Evolutionary conservation across 2,797 vertebrate genomes (phyloP), one percentile per base, ranked within the genome.

Genomic region (Brotula barbata): DNA sequence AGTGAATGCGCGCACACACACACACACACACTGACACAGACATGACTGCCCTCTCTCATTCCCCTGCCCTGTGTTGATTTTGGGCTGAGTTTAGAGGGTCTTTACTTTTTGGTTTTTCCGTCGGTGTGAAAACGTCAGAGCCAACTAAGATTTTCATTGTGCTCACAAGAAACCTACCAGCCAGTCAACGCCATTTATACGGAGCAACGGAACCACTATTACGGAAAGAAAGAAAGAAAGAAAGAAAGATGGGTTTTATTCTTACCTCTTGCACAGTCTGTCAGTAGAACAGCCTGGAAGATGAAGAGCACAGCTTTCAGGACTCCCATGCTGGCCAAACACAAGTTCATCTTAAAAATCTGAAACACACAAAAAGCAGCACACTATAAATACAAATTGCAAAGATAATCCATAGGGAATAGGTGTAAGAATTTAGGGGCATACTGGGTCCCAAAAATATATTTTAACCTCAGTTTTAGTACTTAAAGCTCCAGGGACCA

Each of bases 231-330:
- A 21, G 28, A 21, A 33, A 42, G 45, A 41, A 54, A 23, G 14
- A 50, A 51, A 64, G 5, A 13, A 57, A 58, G 55, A 36, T 28
- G 2, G 5, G 25, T 56, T 28, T 47, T 14, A 51, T 31, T 42
- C 84, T 85, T 76, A 90, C 89, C 89, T 88, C 88, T 83, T 33
- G 84, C 81, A 1, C 87, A 85, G 78, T 89, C 68, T 1, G 83
- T 77, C 69, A 90, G 73, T 13, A 89, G 51, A 69, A 82, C 71
- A 20, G 79, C 80, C 74, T 88, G 75, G 36, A 84, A 75, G 78
- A 89, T 47, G 77, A 89, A 56, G 44, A 89, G 67, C 68, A 85
- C 44, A 54, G 85, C 77, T 74, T 84, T 86, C 75, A 89, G 73
- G 75, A 83, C 7, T 28, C 61, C 64, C 87, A 90, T 88, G 40